These are phyloP conservation scores for Norana najaformis DNA, from an alignment of 2,888 invertebrate species.

Conservation along the genomic window DNA sequence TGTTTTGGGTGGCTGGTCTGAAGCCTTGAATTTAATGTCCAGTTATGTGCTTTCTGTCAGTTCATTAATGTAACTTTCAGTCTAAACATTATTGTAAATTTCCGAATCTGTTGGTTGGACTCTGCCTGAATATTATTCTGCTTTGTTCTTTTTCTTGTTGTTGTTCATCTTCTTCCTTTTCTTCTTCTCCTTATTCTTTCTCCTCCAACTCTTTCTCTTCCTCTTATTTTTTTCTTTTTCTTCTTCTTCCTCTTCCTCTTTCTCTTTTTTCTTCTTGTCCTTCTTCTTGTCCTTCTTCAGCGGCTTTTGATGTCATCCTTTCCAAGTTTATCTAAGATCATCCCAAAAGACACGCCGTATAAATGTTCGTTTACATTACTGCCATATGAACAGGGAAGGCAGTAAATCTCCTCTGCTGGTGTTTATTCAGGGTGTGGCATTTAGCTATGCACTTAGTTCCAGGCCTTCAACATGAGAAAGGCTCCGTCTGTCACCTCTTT, in stretches of 20 bases:
- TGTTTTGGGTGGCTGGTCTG: too few species aligned
- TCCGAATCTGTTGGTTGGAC: too few species aligned
- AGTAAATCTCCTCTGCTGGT: neutral
- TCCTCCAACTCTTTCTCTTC: neutral
- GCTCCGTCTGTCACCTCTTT: neutral
- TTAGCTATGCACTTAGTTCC: neutral
- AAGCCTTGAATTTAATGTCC: too few species aligned
- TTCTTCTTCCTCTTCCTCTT: neutral
- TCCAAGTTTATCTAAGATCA: neutral
- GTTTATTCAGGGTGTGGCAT: neutral
- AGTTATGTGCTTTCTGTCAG: too few species aligned
- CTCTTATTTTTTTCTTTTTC: neutral
- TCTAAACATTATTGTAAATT: neutral
- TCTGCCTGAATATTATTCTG: too few species aligned
- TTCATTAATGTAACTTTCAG: too few species aligned
- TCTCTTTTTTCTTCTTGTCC: neutral
- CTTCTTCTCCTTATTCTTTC: neutral
- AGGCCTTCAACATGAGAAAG: constrained; percentile 5
- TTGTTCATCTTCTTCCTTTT: neutral
- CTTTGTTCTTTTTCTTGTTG: too few species aligned
- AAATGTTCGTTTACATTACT: neutral
- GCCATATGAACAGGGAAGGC: neutral
- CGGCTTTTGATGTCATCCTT: neutral
- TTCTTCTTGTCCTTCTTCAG: neutral
- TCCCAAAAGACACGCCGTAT: neutral